Conservation (phyloP, 2,113 vertebrate species). For the Todiramphus saurophagus region DNA sequence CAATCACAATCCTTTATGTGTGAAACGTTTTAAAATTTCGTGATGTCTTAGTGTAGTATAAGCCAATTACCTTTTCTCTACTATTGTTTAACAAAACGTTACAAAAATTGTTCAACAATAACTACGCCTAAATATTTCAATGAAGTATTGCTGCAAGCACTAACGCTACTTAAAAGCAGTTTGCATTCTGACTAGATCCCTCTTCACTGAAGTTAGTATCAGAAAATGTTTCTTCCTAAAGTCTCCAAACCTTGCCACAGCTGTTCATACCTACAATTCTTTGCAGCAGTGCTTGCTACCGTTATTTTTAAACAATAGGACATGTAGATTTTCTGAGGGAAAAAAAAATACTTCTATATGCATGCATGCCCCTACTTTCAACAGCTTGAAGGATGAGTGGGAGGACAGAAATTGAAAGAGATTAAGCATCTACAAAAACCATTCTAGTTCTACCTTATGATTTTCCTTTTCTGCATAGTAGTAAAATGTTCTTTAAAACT, state of each 20-base stretch:
- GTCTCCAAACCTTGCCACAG: background rate
- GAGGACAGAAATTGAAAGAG: background rate
- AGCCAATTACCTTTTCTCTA: background rate
- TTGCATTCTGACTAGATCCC: background rate
- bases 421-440: background rate
- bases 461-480: background rate
- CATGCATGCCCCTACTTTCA: background rate
- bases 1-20: background rate
- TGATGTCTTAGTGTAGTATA: background rate
- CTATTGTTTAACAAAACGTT: background rate
- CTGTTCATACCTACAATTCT: background rate
- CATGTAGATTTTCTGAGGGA: background rate
- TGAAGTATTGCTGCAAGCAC: background rate
- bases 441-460: background rate
- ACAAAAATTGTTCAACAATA: background rate
- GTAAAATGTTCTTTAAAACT: background rate
- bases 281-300: background rate
- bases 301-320: background rate
- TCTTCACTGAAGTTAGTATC: background rate
- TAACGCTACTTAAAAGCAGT: background rate
- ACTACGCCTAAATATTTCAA: background rate
- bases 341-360: background rate
- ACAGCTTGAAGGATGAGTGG: background rate
- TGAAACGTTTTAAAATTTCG: background rate
- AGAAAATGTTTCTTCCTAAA: background rate